Conservation (phyloP, 2,113 vertebrate species). For the Onychorhynchus coronatus region DNA sequence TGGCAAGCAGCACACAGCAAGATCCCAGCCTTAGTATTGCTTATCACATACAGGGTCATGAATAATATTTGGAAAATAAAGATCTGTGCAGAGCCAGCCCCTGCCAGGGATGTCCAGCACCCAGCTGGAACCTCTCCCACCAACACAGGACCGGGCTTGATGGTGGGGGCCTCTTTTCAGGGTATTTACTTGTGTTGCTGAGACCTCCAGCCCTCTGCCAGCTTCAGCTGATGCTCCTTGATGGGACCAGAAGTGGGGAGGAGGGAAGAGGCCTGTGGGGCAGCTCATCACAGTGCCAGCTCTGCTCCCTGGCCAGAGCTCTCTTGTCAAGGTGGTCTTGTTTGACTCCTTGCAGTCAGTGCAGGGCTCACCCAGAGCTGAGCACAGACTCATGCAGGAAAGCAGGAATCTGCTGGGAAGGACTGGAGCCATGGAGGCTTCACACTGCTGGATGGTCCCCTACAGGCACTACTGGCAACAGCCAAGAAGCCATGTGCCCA, state of each 20-base stretch:
- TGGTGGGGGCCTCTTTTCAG: not conserved
- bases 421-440: fast-evolving
- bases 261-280: not conserved
- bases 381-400: not conserved
- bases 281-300: fast-evolving
- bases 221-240: not conserved
- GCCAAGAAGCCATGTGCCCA: fast-evolving
- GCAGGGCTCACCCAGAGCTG: not conserved
- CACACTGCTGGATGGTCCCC: fast-evolving
- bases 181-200: not conserved
- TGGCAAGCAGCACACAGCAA: not conserved
- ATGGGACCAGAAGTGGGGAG: not conserved
- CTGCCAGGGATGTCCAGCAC: not conserved
- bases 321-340: fast-evolving
- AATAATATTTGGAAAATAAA: constrained; percentile 1
- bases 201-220: not conserved
- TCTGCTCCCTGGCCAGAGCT: not conserved
- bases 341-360: fast-evolving
- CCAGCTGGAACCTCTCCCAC: not conserved
- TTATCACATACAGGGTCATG: not conserved
- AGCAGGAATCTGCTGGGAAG: not conserved
- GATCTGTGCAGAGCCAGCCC: not conserved
- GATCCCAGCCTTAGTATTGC: not conserved
- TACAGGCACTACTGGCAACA: not conserved
- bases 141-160: not conserved